These are phyloP conservation scores for Mizuhopecten yessoensis DNA, from an alignment of 1,140 invertebrate species.

Conservation along the genomic window DNA sequence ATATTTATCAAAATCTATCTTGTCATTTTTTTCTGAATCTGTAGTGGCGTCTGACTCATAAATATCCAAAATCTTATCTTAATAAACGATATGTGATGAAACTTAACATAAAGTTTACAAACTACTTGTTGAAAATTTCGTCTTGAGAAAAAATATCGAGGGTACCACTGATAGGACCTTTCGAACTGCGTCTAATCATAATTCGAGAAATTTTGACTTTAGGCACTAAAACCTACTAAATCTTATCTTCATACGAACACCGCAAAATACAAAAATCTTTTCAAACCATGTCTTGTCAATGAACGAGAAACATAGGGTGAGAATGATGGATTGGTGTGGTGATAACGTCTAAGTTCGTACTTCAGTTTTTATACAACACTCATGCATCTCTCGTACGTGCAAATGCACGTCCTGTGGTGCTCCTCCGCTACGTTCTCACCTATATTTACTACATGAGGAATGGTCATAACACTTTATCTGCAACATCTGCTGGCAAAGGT, in stretches of 20 bases:
- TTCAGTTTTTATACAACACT: not conserved
- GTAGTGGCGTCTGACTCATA: not conserved
- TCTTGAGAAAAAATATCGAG: not conserved
- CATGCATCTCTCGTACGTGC: not conserved
- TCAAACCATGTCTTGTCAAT: conserved; percentile 38
- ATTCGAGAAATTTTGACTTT: not conserved
- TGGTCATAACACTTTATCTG: not conserved
- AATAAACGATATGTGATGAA: not conserved
- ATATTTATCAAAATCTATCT: too few relatives aligned
- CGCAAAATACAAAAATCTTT: not conserved
- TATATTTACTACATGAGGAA: not conserved
- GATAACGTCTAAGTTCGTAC: not conserved
- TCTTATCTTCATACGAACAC: not conserved
- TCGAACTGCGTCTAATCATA: not conserved
- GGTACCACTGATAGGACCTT: not conserved
- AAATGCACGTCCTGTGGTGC: not conserved
- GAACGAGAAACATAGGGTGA: not conserved
- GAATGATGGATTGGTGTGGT: not conserved
- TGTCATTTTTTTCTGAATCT: too few relatives aligned
- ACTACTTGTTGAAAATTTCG: not conserved
- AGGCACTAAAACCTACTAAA: not conserved
- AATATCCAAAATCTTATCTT: not conserved
- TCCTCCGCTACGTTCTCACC: not conserved
- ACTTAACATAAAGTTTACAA: not conserved
- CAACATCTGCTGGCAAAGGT: not conserved